These are phyloP conservation scores for Galeruca laticollis DNA, from an alignment of 2,888 invertebrate genomes.

Conservation along the genomic window DNA sequence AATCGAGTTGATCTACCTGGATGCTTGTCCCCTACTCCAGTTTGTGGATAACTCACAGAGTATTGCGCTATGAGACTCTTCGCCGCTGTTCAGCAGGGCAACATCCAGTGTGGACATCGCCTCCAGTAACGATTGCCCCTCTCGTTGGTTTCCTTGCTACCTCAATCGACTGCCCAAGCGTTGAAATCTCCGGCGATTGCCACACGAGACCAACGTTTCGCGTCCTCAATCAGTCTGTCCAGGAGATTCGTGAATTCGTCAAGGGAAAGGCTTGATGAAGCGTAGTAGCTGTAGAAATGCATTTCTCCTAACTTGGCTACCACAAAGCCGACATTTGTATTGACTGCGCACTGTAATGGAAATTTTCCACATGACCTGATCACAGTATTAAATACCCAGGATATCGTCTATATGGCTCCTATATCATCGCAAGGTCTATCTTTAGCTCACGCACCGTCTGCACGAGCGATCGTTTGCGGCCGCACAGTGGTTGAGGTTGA, in stretches of 20 bases:
- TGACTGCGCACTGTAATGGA: constrained; percentile 36
- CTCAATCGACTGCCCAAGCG: constrained; percentile 46
- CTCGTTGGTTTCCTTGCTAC: constrained; percentile 42
- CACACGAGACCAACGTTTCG: not conserved
- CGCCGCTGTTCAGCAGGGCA: constrained; percentile 27
- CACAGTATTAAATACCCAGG: constrained; percentile 35
- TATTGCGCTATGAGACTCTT: constrained; percentile 9
- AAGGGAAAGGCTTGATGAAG: no score
- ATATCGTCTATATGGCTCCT: not conserved
- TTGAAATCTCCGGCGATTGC: constrained; percentile 45
- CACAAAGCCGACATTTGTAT: constrained; percentile 40
- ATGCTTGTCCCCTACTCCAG: not conserved
- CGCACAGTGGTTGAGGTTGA: no score
- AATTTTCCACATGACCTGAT: constrained; percentile 42
- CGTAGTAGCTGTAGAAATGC: not conserved
- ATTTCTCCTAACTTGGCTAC: not conserved
- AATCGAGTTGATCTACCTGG: not conserved
- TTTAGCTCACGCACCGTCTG: not conserved
- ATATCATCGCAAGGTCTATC: not conserved
- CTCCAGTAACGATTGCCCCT: constrained; percentile 38
- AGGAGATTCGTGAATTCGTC: no score
- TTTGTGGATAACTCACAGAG: not conserved
- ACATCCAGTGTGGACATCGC: constrained; percentile 39
- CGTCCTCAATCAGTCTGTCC: no score
- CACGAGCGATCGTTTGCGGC: no score